These are phyloP conservation scores for Zaprionus camerounensis DNA, from an alignment of 1,140 invertebrate species.

Conservation along the genomic window DNA sequence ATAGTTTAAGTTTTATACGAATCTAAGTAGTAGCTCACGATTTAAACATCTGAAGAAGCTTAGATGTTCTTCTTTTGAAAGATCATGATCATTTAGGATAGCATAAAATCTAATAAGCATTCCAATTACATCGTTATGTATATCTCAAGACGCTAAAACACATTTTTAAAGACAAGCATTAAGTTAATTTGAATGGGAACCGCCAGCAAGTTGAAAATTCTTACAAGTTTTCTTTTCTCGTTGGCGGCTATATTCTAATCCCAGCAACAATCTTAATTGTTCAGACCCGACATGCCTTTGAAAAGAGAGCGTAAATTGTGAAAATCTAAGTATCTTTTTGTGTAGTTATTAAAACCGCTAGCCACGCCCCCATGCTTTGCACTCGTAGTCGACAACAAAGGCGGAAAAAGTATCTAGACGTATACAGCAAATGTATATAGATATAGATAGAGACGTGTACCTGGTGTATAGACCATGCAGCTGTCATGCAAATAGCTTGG, in stretches of 20 bases:
- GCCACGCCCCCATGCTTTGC: slow-evolving; percentile 1
- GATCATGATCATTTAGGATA: background rate
- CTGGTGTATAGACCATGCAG: slow-evolving; percentile 24
- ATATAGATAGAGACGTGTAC: background rate
- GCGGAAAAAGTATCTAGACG: slow-evolving; percentile 4
- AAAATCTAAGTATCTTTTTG: slow-evolving; percentile 4
- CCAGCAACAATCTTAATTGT: slow-evolving; percentile 6
- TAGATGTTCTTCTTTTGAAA: background rate
- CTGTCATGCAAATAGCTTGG: slow-evolving; percentile 50
- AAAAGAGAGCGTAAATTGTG: slow-evolving; percentile 14
- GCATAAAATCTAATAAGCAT: background rate
- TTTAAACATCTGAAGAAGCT: background rate
- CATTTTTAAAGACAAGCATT: background rate
- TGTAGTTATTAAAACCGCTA: slow-evolving; percentile 19
- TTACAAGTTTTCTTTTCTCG: background rate
- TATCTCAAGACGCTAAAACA: background rate
- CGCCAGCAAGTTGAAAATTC: background rate
- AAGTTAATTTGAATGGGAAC: background rate
- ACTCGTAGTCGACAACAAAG: background rate
- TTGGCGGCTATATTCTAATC: background rate
- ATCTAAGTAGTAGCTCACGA: background rate
- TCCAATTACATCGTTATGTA: background rate
- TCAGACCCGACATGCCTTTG: background rate
- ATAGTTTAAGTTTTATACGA: background rate
- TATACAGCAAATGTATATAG: background rate